These are phyloP conservation scores for Drosophila leonis DNA, from an alignment of 2,888 invertebrate species.

Conservation along the genomic window DNA sequence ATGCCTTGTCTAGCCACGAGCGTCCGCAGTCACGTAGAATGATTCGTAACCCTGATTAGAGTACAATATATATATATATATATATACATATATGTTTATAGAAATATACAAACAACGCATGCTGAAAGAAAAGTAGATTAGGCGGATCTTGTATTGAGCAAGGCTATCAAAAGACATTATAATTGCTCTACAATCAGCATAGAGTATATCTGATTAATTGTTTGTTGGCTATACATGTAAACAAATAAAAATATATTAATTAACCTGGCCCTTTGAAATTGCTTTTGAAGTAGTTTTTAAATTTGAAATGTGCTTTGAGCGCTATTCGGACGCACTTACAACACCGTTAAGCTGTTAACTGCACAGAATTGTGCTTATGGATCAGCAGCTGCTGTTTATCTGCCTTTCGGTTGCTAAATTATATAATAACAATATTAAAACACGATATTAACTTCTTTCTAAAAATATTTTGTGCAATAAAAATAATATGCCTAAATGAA, in stretches of 20 bases:
- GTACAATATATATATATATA: constrained; percentile 24
- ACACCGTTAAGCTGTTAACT: background rate
- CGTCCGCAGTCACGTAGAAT: constrained; percentile 53
- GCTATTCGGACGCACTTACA: background rate
- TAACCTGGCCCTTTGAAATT: background rate
- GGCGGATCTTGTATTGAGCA: constrained; percentile 28
- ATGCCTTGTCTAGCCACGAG: constrained; percentile 53
- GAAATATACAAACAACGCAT: constrained; percentile 7
- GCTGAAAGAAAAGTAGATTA: constrained; percentile 24
- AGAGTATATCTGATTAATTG: background rate
- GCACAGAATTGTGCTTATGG: background rate
- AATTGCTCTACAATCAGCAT: constrained; percentile 1
- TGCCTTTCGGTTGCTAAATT: background rate
- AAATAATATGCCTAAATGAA: background rate
- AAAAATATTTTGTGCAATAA: background rate
- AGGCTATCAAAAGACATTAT: constrained; percentile 12
- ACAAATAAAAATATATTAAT: constrained; percentile 6
- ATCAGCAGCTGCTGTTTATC: background rate
- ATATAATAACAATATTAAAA: background rate
- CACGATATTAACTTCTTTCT: background rate
- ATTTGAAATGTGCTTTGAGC: background rate
- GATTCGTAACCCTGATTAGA: constrained; percentile 48
- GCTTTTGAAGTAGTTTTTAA: background rate
- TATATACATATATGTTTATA: constrained; percentile 11
- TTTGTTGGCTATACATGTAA: background rate